phyloP scores from a whole-genome alignment of 2,797 vertebrate genomes.

The Pelobates cultripes region DNA sequence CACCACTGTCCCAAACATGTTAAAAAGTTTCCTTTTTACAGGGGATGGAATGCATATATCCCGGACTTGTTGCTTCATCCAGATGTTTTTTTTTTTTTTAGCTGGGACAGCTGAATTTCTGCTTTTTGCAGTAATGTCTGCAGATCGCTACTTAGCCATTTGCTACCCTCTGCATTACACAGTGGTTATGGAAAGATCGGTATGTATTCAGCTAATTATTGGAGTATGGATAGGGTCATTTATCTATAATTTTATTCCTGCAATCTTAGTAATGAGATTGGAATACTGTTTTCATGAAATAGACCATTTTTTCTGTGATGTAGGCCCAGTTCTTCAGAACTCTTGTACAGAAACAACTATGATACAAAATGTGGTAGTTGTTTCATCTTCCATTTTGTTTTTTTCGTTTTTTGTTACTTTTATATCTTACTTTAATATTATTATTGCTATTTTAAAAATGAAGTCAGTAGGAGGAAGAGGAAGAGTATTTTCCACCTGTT shows the following conservation, averaged over 20 bases:
- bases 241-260: neutral
- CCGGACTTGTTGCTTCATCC: constrained; percentile 33
- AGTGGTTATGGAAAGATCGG: neutral
- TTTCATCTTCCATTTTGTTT: constrained; percentile 1
- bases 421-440: constrained; percentile 27
- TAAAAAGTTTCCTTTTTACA: constrained; percentile 47
- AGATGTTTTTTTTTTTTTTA: constrained; percentile 43
- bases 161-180: constrained; percentile 30
- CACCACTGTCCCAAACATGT: constrained; percentile 50
- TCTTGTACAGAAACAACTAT: constrained; percentile 23
- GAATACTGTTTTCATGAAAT: constrained; percentile 23
- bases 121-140: constrained; percentile 38
- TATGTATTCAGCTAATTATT: constrained; percentile 19
- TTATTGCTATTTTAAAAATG: constrained; percentile 21
- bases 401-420: constrained; percentile 17
- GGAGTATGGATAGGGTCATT: constrained; percentile 30
- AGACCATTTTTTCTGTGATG: constrained; percentile 35
- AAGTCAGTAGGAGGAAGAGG: neutral
- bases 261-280: neutral
- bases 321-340: constrained; percentile 21
- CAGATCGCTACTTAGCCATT: constrained; percentile 33
- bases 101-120: constrained; percentile 51
- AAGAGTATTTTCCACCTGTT: constrained; percentile 58
- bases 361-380: neutral
- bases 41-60: constrained; percentile 43